Evolutionary conservation across 2,797 vertebrate genomes (phyloP).

Genomic region (Xiphophorus birchmanni): DNA sequence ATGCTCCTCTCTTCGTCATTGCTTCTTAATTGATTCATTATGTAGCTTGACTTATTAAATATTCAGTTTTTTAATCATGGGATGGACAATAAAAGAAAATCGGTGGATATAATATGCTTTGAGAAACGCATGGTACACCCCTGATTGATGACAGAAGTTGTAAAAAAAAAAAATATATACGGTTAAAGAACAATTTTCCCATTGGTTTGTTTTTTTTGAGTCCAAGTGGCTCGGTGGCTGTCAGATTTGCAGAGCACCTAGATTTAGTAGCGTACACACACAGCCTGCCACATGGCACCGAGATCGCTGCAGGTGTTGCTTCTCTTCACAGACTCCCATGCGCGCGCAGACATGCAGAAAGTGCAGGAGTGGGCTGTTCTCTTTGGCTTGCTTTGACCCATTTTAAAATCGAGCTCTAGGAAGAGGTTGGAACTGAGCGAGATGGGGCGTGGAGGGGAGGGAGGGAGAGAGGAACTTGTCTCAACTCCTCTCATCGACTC

Average conservation of each 20-base stretch:
- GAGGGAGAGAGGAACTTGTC: constrained; percentile 51
- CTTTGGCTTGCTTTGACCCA: constrained; percentile 57
- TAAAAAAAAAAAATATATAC: constrained; percentile 34
- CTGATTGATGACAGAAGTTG: constrained; percentile 49
- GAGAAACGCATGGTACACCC: constrained; percentile 57
- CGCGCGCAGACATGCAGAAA: constrained; percentile 8
- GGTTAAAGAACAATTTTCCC: not conserved
- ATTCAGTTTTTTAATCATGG: constrained; percentile 33
- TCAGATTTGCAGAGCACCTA: constrained; percentile 59
- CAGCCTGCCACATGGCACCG: constrained; percentile 46
- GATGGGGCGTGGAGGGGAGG: constrained; percentile 37
- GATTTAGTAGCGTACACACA: constrained; percentile 34
- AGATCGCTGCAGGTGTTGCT: constrained; percentile 62
- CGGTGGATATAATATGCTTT: constrained; percentile 33
- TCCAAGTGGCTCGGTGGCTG: constrained; percentile 35
- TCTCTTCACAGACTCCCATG: constrained; percentile 21
- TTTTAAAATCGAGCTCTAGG: constrained; percentile 50
- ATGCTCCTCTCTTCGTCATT: constrained; percentile 52
- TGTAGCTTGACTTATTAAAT: constrained; percentile 57
- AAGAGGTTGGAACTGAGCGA: constrained; percentile 35
- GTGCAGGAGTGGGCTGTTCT: constrained; percentile 41
- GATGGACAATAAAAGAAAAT: constrained; percentile 32
- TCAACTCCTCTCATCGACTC: constrained; percentile 75
- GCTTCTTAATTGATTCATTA: constrained; percentile 69
- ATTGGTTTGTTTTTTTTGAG: constrained; percentile 37